Base-by-base conservation (phyloP, 2,113 vertebrate genomes). In the Odontesthes bonariensis region DNA sequence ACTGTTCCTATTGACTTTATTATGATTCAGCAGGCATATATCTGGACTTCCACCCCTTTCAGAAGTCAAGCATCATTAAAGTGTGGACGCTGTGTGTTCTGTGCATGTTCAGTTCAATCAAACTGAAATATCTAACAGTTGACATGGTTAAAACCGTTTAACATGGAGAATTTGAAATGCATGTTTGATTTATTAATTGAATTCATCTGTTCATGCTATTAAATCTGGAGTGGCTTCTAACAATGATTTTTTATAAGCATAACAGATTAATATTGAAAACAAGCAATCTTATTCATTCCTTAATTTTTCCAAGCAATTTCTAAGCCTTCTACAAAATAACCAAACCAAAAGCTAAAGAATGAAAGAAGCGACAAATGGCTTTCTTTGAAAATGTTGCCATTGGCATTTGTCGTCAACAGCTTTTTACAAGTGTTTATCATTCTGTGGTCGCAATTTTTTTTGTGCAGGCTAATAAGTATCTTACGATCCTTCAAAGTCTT, bases 201-300 rank as follows among this genome's bases (percentile, higher is more conserved):
- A 69, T 60, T 49, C 47, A 79, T 87, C 54, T 12, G 14, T 83
- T 42, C 38, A 47, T 7, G 70, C 81, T 76, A 57, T 79, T 59
- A 59, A 31, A 63, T 73, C 53, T 27, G 20, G 46, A n/a, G 46
- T 6, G 17, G 46, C 46, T 6, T 68, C 5, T 17, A 31, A 44
- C 4, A 67, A 14, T 20, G 52, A 51, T 38, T 58, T 55, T 42
- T 44, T 51, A 67, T 68, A 55, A 55, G 42, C 64, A n/a, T 49
- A 19, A 49, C 17, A n/a, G 46, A n/a, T 38, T 38, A 5, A 38
- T 10, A 38, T 10, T 38, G 13, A 20, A 31, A 27, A 27, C 27
- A 27, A 27, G 27, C 27, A 27, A 27, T 27, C 3, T 3, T 27
- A 27, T 27, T 27, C 1, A 27, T 27, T 27, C 3, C 27, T 27